Evolutionary conservation across 2,797 vertebrate genomes (phyloP).

Genomic region (Esox lucius): DNA sequence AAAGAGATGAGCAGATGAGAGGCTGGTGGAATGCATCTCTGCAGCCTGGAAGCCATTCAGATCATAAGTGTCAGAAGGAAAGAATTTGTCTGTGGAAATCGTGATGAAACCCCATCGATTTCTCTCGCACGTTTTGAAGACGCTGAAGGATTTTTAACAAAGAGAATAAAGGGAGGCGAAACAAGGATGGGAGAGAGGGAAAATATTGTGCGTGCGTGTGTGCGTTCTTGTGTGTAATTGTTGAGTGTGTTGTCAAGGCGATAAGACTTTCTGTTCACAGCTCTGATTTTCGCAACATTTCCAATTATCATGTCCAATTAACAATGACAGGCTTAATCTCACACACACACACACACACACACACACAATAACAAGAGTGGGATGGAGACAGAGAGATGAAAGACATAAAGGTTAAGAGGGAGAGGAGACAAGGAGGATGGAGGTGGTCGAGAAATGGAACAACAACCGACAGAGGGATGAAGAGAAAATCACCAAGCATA

Average conservation of each 20-base stretch:
- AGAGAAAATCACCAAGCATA: neutral
- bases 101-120: neutral
- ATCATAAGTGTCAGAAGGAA: neutral
- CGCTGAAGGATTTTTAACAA: neutral
- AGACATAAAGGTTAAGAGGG: neutral
- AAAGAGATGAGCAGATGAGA: slow-evolving; percentile 7
- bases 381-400: neutral
- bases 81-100: neutral
- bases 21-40: neutral
- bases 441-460: neutral
- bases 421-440: neutral
- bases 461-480: too few species aligned
- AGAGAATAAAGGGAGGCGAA: neutral
- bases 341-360: neutral
- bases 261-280: neutral
- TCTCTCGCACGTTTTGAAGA: neutral
- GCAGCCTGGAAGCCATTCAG: neutral
- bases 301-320: neutral
- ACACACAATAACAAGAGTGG: neutral
- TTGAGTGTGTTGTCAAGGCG: neutral
- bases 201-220: neutral
- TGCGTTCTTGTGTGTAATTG: neutral
- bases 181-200: neutral
- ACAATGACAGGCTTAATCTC: slow-evolving; percentile 2
- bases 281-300: neutral